Evolutionary conservation across 2,888 invertebrate species (phyloP).

Genomic region (Biston betularia): DNA sequence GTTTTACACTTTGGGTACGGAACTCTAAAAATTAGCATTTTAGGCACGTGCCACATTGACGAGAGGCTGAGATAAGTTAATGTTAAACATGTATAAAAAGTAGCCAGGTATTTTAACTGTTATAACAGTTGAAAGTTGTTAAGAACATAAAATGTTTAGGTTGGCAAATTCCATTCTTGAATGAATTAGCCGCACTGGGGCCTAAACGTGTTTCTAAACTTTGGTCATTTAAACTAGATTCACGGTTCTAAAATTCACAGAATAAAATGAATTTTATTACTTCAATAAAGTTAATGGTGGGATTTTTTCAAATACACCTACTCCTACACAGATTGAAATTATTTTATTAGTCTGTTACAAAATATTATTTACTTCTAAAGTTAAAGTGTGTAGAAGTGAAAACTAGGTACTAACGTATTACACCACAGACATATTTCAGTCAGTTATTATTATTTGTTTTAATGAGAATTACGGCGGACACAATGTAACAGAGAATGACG

Average conservation of each 20-base stretch:
- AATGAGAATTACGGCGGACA: no score
- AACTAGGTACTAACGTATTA: no score
- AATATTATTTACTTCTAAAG: no score
- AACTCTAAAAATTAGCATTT: no score
- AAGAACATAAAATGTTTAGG: not conserved
- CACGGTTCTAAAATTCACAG: not conserved
- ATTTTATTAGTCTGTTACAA: no score
- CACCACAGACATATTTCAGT: no score
- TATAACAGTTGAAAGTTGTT: not conserved
- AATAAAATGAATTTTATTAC: constrained; percentile 8
- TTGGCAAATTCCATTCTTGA: constrained; percentile 2
- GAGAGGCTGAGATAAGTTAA: not conserved
- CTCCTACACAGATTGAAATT: not conserved
- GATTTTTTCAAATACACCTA: not conserved
- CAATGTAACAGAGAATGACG: no score
- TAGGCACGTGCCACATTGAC: no score
- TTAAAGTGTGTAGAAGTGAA: no score
- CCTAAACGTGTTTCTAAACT: constrained; percentile 3
- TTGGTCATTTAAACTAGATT: constrained; percentile 4
- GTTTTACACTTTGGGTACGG: no score
- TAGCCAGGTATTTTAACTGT: not conserved
- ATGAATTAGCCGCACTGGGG: constrained; percentile 3
- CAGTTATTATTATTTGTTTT: no score
- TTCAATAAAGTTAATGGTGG: not conserved
- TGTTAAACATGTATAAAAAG: not conserved